Base-by-base conservation (phyloP, 2,888 invertebrate species). In the Tetragonisca angustula region DNA sequence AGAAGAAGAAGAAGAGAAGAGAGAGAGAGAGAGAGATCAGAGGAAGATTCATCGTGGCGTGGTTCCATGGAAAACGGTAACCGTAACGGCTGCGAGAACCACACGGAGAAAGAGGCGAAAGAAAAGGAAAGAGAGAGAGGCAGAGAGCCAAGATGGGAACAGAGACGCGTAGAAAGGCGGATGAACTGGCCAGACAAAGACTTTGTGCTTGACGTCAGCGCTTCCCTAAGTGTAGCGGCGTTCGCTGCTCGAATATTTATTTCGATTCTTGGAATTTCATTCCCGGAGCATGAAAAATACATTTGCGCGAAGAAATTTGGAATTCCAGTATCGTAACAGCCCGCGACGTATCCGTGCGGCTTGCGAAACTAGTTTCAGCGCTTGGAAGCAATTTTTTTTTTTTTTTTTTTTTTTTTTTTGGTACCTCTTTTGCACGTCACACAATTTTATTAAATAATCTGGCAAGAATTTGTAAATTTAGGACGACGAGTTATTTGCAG, bases 111-210 rank as follows among this genome's bases (percentile, higher is more conserved):
- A n/a, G 72, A 62, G 15, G n/a, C 56, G 24, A 59, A 72, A 49
- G 79, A 56, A 71, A 21, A 65, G 19, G 21, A 74, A 27, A 13
- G 65, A 50, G 68, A 61, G 17, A 21, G 62, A 32, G 65, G 9
- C 50, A 61, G 17, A 21, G 62, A 64, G 65, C 6, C 56, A 56
- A 32, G 19, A 67, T 52, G 61, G 21, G 62, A 54, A 69, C 62
- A 56, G 69, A 68, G 71, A 72, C 68, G 52, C 79, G 27, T 77
- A 83, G 84, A 84, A 86, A 83, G 82, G 84, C 75, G 78, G 79
- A 80, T 74, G 83, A 73, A 88, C 76, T 64, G 81, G 43, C 64
- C 83, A 73, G 85, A 85, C 86, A 85, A 87, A 83, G 83, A 81
- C 76, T 77, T 77, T 68, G 74, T 68, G 80, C 24, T 76, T 79